These are phyloP conservation scores for Neofelis nebulosa DNA, from an alignment of 2,113 vertebrate species.

Conservation along the genomic window DNA sequence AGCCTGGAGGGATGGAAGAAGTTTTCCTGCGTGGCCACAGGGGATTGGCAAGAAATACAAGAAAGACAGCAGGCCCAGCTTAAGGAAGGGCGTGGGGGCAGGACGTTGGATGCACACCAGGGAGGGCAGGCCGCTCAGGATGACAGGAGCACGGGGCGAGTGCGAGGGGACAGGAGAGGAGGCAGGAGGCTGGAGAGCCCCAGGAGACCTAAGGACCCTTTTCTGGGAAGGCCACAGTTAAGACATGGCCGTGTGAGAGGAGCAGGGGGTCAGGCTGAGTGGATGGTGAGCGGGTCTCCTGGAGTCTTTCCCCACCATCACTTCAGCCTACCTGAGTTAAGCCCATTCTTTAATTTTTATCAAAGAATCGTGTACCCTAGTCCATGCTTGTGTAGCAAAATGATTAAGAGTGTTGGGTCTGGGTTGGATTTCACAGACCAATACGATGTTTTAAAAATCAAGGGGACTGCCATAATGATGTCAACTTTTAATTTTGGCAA, in stretches of 20 bases:
- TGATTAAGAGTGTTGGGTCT: background rate
- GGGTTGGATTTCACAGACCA: constrained; percentile 39
- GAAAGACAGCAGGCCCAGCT: background rate
- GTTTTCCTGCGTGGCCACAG: background rate
- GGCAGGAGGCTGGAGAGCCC: background rate
- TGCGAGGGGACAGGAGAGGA: background rate
- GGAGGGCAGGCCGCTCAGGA: background rate
- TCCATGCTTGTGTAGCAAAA: background rate
- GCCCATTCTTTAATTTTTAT: background rate
- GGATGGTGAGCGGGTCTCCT: background rate
- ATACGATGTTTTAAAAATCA: constrained; percentile 45
- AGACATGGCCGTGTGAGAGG: background rate
- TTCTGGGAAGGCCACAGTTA: background rate
- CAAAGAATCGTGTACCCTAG: background rate
- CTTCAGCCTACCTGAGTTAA: background rate
- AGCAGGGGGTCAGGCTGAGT: background rate
- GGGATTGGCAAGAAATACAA: background rate
- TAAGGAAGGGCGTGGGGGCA: background rate
- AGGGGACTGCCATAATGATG: constrained; percentile 28
- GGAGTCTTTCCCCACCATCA: background rate
- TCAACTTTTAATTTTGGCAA: constrained; percentile 58
- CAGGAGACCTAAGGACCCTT: background rate
- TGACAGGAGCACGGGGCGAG: background rate
- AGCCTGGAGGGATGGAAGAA: background rate
- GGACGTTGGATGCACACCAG: background rate